Evolutionary conservation across 2,888 invertebrate genomes (phyloP).

Genomic region (Pseudeuparius sepicola): DNA sequence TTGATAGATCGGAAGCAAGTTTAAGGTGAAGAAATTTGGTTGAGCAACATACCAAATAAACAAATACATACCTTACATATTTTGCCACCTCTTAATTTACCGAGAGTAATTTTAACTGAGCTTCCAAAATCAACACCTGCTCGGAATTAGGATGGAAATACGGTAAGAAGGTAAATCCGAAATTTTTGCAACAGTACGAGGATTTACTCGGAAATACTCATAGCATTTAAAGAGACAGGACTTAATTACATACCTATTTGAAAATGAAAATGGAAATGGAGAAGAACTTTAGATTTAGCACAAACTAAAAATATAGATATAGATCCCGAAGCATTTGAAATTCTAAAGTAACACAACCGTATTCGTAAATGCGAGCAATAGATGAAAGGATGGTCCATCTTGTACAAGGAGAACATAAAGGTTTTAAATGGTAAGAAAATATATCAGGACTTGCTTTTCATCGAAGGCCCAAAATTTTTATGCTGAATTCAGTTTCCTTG

Average conservation of each 20-base stretch:
- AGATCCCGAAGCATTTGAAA: too few relatives aligned
- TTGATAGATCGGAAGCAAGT: conserved; percentile 1
- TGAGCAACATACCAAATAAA: conserved; percentile 1
- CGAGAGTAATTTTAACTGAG: background rate
- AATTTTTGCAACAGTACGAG: background rate
- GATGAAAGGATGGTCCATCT: background rate
- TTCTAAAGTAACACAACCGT: background rate
- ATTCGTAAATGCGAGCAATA: conserved; percentile 12
- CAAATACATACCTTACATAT: background rate
- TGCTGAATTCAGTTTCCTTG: too few relatives aligned
- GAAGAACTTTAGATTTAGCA: background rate
- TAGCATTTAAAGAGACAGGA: background rate
- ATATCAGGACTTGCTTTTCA: too few relatives aligned
- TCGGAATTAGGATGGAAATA: background rate
- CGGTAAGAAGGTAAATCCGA: conserved; percentile 1
- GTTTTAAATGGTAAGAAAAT: too few relatives aligned
- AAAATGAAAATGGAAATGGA: too few relatives aligned
- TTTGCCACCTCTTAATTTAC: background rate
- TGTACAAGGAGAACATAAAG: too few relatives aligned
- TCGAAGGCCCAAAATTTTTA: too few relatives aligned
- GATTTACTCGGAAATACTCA: background rate
- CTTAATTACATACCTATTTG: background rate
- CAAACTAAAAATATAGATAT: too few relatives aligned
- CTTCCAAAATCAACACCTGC: background rate
- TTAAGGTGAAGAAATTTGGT: conserved; percentile 3